Conservation (phyloP, 2,113 vertebrate species). For the Monopterus albus region DNA sequence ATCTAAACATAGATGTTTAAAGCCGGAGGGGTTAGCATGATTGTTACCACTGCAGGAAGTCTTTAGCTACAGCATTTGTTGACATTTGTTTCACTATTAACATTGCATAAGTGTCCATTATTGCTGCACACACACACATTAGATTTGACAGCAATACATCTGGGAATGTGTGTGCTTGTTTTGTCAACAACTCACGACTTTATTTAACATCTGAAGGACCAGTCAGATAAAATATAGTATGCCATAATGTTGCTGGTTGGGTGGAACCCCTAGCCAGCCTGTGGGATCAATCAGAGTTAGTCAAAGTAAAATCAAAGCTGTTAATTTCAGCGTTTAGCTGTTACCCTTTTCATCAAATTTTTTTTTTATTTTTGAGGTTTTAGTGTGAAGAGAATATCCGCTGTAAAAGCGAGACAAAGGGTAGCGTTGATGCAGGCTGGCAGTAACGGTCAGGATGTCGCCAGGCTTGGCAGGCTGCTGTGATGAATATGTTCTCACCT, state of each 20-base stretch:
- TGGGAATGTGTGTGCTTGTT: background rate
- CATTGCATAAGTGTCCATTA: background rate
- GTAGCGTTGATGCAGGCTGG: slow-evolving; percentile 59
- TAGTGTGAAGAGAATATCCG: background rate
- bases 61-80: slow-evolving; percentile 35
- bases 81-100: slow-evolving; percentile 21
- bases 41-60: slow-evolving; percentile 19
- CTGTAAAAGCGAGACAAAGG: slow-evolving; percentile 25
- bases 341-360: background rate
- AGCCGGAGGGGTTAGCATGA: slow-evolving; percentile 22
- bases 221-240: background rate
- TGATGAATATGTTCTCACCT: slow-evolving; percentile 80
- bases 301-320: slow-evolving; percentile 1
- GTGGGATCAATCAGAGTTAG: background rate
- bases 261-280: too few species aligned
- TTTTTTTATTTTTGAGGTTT: background rate
- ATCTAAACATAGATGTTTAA: slow-evolving; percentile 41
- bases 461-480: slow-evolving; percentile 68
- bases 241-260: too few species aligned
- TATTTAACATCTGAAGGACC: background rate
- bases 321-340: background rate
- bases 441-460: slow-evolving; percentile 69
- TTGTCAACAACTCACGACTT: background rate
- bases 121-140: background rate
- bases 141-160: slow-evolving; percentile 1